Base-by-base conservation (phyloP, 2,888 invertebrate species). In the Thecophora atra region DNA sequence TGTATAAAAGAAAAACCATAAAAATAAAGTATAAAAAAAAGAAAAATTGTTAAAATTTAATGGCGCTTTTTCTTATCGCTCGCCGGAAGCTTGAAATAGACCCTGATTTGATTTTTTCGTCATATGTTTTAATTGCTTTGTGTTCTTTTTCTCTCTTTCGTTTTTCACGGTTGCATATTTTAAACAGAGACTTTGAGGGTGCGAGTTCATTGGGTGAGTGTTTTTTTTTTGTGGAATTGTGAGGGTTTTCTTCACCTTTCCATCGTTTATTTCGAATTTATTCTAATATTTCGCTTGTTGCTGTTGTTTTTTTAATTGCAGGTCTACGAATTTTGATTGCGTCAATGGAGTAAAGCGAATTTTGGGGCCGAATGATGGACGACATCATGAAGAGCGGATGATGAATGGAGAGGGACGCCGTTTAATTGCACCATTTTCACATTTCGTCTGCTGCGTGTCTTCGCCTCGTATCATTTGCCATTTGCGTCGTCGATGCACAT, bases 321-420 rank as follows among this genome's bases (percentile, higher is more conserved):
- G 83, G 84, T 84, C 81, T 83, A 81, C 81, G 84, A 83, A 76
- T 83, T 83, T 83, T 83, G 83, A 84, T 82, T 81, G 78, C 81
- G 37, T 60, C 58, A 51, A 64, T 21, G 47, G 58, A 15, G 58
- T 8, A 17, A 11, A 30, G 56, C 68, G 60, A 66, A 21, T 21
- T 28, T 28, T 51, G 47, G 60, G 28, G 44, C 21, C 51, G 67
- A 26, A n/a, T 26, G 62, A 37, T 30, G 37, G 37, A 37, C 7
- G 37, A n/a, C n/a, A n/a, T n/a, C n/a, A n/a, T n/a, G n/a, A n/a
- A n/a, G n/a, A n/a, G n/a, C n/a, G n/a, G n/a, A n/a, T n/a, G n/a
- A n/a, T n/a, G n/a, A n/a, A n/a, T n/a, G 37, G 37, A 2, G 37
- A 11, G 37, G 37, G 37, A 11, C 8, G 30, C 30, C 30, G 30